Evolutionary conservation across 1,140 invertebrate species (phyloP).

Genomic region (Thaumatotibia leucotreta): DNA sequence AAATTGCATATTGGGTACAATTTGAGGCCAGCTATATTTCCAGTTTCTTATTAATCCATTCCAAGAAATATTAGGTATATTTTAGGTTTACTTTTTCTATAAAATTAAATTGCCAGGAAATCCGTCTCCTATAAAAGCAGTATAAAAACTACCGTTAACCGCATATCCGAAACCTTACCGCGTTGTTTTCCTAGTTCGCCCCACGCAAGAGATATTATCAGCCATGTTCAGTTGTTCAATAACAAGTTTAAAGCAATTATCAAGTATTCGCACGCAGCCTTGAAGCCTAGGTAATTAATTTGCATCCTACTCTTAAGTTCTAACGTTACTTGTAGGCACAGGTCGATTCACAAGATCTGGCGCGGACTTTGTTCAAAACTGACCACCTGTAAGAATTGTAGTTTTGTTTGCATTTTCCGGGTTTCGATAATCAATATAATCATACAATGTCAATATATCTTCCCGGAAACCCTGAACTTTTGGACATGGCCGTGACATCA

Average conservation of each 20-base stretch:
- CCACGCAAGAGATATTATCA: not conserved
- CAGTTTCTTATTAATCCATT: not conserved
- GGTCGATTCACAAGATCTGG: no score
- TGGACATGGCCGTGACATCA: no score
- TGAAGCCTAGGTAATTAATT: slow-evolving; percentile 53
- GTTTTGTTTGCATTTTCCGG: no score
- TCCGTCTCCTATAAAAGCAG: not conserved
- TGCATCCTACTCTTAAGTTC: slow-evolving; percentile 41
- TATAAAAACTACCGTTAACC: not conserved
- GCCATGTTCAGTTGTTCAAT: slow-evolving; percentile 5
- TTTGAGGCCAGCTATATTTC: no score
- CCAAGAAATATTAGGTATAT: not conserved
- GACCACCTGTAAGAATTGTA: no score
- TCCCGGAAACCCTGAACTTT: no score
- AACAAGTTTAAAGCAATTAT: slow-evolving; percentile 41
- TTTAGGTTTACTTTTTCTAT: no score
- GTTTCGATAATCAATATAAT: no score
- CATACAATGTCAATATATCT: no score
- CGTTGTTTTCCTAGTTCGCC: not conserved
- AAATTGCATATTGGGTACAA: no score
- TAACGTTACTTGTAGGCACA: not conserved
- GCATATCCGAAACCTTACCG: not conserved
- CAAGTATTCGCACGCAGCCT: slow-evolving; percentile 32
- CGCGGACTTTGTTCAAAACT: no score
- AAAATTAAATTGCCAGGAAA: not conserved